Conservation (phyloP, 1,140 invertebrate genomes). For the Euglossa dilemma region DNA sequence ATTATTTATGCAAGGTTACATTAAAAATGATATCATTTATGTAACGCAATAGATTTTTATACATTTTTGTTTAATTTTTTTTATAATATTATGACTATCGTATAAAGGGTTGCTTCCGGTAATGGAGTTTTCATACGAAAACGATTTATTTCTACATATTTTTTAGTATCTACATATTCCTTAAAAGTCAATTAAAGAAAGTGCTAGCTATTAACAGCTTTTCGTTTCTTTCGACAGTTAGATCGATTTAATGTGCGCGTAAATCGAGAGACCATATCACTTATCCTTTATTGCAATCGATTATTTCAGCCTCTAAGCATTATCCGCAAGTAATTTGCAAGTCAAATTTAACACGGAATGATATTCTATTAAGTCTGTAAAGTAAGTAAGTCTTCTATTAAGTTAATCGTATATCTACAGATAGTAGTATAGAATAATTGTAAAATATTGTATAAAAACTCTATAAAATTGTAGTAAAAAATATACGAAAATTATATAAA, state of each 20-base stretch:
- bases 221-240: neutral
- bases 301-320: neutral
- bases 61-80: too few relatives aligned
- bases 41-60: too few relatives aligned
- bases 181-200: conserved; percentile 12
- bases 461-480: too few relatives aligned
- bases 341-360: neutral
- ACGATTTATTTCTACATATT: neutral
- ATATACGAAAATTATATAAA: too few relatives aligned
- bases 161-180: neutral
- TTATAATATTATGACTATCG: neutral
- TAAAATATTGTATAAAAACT: too few relatives aligned
- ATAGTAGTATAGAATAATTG: neutral
- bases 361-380: neutral
- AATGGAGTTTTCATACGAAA: neutral
- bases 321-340: neutral
- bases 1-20: too few relatives aligned
- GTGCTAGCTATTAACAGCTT: neutral
- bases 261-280: conserved; percentile 16
- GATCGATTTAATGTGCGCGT: conserved; percentile 25
- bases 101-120: too few relatives aligned
- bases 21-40: too few relatives aligned
- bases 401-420: neutral
- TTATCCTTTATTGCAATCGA: conserved; percentile 34
- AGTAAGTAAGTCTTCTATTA: too few relatives aligned